Conservation (phyloP, 2,113 vertebrate genomes). For the Nibea coibor region DNA sequence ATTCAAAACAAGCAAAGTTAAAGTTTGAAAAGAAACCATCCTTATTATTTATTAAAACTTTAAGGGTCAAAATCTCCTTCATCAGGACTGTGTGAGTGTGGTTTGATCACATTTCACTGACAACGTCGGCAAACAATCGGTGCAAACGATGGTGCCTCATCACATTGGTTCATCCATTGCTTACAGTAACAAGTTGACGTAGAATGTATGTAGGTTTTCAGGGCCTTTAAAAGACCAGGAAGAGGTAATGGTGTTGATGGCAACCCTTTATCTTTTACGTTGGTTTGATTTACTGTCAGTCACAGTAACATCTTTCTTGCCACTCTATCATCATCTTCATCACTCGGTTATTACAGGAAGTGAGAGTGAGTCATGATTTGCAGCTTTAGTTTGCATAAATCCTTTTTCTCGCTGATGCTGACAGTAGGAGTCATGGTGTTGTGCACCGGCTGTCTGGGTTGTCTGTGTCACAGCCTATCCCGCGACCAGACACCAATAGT, state of each 20-base stretch:
- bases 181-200: not conserved
- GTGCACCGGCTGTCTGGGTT: not conserved
- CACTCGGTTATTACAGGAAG: not conserved
- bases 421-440: not conserved
- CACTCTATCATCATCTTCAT: not conserved
- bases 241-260: not conserved
- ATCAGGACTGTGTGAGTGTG: not conserved
- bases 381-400: not conserved
- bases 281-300: not conserved
- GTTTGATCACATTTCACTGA: not conserved
- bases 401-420: constrained; percentile 11
- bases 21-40: not conserved
- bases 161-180: not conserved
- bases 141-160: not conserved
- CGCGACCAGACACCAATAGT: constrained; percentile 40
- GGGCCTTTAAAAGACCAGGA: not conserved
- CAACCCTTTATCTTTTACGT: not conserved
- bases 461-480: constrained; percentile 41
- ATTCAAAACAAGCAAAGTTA: not conserved
- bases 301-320: constrained; percentile 5
- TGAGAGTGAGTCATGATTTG: constrained; percentile 3
- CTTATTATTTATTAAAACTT: not conserved
- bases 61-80: not conserved
- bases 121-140: not conserved
- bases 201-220: not conserved